Base-by-base conservation (phyloP, 2,888 invertebrate species). In the Erynnis tages region DNA sequence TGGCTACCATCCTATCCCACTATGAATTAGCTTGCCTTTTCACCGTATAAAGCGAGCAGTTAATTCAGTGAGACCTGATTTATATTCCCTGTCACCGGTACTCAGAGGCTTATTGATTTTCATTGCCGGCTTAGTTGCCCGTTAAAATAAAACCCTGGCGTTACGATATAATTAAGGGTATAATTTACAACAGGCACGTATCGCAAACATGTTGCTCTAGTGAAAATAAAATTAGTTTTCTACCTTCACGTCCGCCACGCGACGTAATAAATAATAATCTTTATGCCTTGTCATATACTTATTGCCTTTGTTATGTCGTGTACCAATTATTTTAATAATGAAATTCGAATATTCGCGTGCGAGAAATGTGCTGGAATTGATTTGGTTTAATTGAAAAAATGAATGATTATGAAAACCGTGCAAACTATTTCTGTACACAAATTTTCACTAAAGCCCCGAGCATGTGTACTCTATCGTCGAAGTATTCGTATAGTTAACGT, bases 121-220 rank as follows among this genome's bases (percentile, higher is more conserved):
- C 62, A 67, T 69, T 63, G 63, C 62, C 61, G 61, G 63, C 66
- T 73, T 73, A 76, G 74, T 72, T 61, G 67, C 67, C 68, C 67
- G 69, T 78, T 73, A 80, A 77, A 76, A 68, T 72, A 71, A 76
- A 79, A 78, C 76, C 71, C 65, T 60, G 65, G 64, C 69, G 71
- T 65, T 61, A 68, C 71, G 69, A 73, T 76, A 79, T 79, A 84
- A 85, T 83, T 79, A 83, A 71, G 49, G 69, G 69, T 73, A 71
- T 79, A 85, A 86, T 84, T 86, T 84, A 86, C 74, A 62, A 60
- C 71, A 55, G 59, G 55, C 71, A 66, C 70, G 63, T 85, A 82
- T 87, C 82, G 78, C 76, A 66, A 80, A 84, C 84, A 83, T 66
- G 76, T 71, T 79, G 82, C 77, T 81, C 73, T 73, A 81, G 73